A percentile compares a stretch with the other conserved stretches of the same genome.
Evolutionary conservation across 2,888 invertebrate species (phyloP).

Genomic region (Halictus ligatus): DNA sequence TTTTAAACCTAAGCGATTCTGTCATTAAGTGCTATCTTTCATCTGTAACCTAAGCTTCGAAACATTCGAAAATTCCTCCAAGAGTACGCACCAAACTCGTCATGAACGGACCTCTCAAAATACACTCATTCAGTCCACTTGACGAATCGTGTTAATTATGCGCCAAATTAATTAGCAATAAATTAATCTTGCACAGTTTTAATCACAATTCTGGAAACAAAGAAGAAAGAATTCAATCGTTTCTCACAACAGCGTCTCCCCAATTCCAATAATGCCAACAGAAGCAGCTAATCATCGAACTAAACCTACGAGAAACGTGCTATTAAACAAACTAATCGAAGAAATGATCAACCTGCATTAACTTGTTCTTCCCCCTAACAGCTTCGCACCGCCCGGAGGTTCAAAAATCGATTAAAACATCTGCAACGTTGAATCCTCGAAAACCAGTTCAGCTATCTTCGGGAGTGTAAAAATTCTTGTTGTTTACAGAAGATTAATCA

Average conservation of each 20-base stretch:
- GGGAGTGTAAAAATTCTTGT: neutral
- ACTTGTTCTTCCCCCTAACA: neutral
- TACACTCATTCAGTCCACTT: no score
- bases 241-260: neutral
- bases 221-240: neutral
- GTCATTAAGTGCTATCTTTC: no score
- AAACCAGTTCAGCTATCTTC: neutral
- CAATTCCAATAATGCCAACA: neutral
- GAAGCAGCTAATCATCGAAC: neutral
- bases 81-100: no score
- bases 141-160: no score
- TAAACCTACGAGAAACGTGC: neutral
- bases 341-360: neutral
- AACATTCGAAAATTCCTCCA: no score
- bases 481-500: conserved; percentile 8
- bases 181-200: neutral
- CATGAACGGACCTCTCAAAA: no score
- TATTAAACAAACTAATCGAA: neutral
- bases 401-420: neutral
- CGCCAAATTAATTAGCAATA: no score
- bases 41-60: no score
- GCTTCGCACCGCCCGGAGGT: neutral
- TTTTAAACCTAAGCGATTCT: no score
- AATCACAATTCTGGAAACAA: neutral
- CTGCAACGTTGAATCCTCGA: neutral